Conservation (phyloP, 2,113 vertebrate species). For the Oreochromis niloticus region DNA sequence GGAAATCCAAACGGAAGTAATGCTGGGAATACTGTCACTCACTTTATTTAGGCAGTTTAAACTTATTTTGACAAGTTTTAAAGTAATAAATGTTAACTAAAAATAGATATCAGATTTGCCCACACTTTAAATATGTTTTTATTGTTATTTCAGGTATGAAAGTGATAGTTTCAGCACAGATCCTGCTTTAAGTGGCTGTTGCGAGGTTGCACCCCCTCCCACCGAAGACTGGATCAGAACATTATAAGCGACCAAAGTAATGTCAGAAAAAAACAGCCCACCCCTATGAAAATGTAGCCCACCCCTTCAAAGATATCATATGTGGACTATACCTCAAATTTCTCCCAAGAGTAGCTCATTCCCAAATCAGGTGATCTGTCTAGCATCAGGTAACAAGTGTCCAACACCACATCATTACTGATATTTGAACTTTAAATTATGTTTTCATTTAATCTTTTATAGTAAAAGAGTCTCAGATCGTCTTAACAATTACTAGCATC, state of each 20-base stretch:
- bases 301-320: background rate
- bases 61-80: background rate
- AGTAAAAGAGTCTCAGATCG: background rate
- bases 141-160: background rate
- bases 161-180: background rate
- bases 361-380: background rate
- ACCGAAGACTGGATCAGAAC: background rate
- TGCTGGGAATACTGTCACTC: background rate
- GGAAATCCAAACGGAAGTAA: background rate
- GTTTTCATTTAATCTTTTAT: background rate
- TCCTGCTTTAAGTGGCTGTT: background rate
- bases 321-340: background rate
- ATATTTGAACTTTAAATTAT: background rate
- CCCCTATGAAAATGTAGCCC: background rate
- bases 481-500: background rate
- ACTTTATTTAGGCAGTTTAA: background rate
- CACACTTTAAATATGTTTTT: background rate
- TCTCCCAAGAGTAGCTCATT: background rate
- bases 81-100: background rate
- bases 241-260: background rate
- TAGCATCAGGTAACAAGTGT: background rate
- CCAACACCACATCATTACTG: background rate
- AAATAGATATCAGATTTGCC: background rate
- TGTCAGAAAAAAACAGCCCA: background rate
- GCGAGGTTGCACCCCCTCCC: background rate